phyloP scores from a whole-genome alignment of 2,113 vertebrate genomes.

The Elachura formosa region DNA sequence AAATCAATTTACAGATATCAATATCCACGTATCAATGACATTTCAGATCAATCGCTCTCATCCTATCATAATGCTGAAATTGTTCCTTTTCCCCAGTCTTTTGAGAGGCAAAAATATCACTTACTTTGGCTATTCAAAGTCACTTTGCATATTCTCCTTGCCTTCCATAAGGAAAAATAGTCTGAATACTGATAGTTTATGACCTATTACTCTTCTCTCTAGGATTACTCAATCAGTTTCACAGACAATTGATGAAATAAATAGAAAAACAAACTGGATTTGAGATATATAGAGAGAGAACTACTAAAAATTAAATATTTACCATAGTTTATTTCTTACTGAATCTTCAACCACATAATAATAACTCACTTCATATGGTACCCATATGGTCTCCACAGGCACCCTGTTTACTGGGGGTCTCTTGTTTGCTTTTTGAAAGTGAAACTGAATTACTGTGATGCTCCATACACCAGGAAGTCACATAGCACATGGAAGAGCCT shows the following conservation, averaged over 20 bases:
- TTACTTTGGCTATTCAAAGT: not conserved
- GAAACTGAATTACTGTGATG: not conserved
- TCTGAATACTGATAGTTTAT: not conserved
- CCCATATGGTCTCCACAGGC: not conserved
- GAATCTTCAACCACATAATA: not conserved
- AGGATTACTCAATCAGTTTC: not conserved
- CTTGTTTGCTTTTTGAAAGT: not conserved
- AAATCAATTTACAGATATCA: not conserved
- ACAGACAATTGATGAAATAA: not conserved
- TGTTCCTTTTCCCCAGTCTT: not conserved
- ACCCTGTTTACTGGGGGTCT: rapidly evolving
- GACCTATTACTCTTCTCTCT: not conserved
- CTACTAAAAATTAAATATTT: not conserved
- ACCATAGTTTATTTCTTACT: not conserved
- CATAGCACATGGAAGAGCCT: not conserved
- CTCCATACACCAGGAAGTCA: not conserved
- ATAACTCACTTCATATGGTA: not conserved
- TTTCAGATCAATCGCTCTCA: not conserved
- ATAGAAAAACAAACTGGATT: not conserved
- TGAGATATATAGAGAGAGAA: not conserved
- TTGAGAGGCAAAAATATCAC: not conserved
- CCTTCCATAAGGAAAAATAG: not conserved
- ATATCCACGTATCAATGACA: not conserved
- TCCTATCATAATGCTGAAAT: not conserved
- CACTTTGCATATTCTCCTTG: not conserved